These are phyloP conservation scores for Uloborus diversus DNA, from an alignment of 1,140 invertebrate genomes.

Conservation along the genomic window DNA sequence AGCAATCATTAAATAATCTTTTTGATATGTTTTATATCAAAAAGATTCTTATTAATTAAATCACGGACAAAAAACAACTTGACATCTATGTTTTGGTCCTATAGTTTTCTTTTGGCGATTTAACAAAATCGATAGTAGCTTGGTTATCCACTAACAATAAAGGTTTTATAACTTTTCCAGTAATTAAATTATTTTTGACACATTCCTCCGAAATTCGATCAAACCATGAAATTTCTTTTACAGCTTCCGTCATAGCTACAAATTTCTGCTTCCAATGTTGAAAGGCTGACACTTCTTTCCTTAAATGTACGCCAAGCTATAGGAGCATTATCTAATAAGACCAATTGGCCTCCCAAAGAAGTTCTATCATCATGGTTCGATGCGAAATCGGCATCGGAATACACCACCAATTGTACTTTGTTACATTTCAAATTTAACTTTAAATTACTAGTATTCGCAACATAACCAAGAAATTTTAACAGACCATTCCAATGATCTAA, in stretches of 20 bases:
- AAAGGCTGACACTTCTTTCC: too few species aligned
- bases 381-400: slow-evolving; percentile 9
- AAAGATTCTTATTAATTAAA: background rate
- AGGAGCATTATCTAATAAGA: background rate
- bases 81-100: background rate
- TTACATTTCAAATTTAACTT: too few species aligned
- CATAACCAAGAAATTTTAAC: slow-evolving; percentile 6
- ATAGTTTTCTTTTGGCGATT: background rate
- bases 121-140: slow-evolving; percentile 2
- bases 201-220: slow-evolving; percentile 21
- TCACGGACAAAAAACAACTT: too few species aligned
- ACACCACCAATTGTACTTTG: background rate
- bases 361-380: slow-evolving; percentile 52
- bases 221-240: slow-evolving; percentile 62
- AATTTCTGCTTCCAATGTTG: slow-evolving; percentile 64
- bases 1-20: too few species aligned
- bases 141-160: slow-evolving; percentile 2
- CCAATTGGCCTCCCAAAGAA: slow-evolving; percentile 52
- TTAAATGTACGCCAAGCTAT: slow-evolving; percentile 62
- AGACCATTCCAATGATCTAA: slow-evolving; percentile 1
- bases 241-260: slow-evolving; percentile 63
- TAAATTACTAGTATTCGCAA: background rate
- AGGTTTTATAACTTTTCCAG: background rate
- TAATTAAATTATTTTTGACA: background rate
- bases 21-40: too few species aligned